A percentile compares a stretch with the other conserved stretches of the same genome.
Evolutionary conservation across 2,797 vertebrate species (phyloP).

Genomic region (Anguilla obscura): DNA sequence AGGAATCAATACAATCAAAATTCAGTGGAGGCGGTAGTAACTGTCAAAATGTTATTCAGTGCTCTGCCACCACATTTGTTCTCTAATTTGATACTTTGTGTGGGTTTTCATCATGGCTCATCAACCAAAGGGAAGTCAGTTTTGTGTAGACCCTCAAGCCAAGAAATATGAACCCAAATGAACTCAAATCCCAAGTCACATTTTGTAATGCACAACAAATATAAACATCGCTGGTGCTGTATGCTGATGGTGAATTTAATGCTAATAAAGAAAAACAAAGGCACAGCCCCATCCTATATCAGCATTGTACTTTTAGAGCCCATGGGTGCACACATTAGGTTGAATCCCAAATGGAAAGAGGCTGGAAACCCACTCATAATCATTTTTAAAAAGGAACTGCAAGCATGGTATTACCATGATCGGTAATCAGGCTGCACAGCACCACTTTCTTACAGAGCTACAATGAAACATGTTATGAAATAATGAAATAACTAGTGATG

Average conservation of each 20-base stretch:
- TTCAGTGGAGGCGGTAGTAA: background rate
- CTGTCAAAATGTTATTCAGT: background rate
- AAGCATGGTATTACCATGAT: background rate
- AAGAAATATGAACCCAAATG: slow-evolving; percentile 4
- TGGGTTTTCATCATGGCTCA: background rate
- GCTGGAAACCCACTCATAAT: background rate
- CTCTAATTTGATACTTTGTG: slow-evolving; percentile 10
- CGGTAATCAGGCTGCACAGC: background rate
- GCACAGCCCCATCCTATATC: background rate
- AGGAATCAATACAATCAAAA: background rate
- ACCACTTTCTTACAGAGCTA: background rate
- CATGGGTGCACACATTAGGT: background rate
- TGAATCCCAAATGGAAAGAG: background rate
- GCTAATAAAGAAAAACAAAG: background rate
- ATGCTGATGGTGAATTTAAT: background rate
- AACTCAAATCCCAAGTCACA: background rate
- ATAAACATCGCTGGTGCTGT: background rate
- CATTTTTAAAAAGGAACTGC: background rate
- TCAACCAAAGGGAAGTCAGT: background rate
- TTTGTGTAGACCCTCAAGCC: background rate
- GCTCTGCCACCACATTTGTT: slow-evolving; percentile 5
- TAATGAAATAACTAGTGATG: background rate
- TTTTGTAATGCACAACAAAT: background rate
- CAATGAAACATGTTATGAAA: background rate
- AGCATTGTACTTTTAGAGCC: background rate